Evolutionary conservation across 2,888 invertebrate genomes (phyloP).

Genomic region (Erebia aethiops): DNA sequence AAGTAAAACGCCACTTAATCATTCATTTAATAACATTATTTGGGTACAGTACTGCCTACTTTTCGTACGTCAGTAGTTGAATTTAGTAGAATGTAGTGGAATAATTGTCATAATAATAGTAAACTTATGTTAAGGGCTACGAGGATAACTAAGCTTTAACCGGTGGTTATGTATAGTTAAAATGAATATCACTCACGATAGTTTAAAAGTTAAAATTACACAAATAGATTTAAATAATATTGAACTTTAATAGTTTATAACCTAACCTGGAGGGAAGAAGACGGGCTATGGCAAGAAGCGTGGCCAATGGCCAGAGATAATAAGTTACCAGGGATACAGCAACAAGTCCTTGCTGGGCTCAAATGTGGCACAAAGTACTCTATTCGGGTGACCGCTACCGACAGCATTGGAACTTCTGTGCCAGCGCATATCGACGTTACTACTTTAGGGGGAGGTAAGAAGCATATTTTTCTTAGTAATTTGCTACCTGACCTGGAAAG

Average conservation of each 20-base stretch:
- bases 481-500: not conserved
- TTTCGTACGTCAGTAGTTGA: too few species aligned
- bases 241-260: conserved; percentile 66
- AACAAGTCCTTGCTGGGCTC: conserved; percentile 86
- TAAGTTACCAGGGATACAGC: conserved; percentile 81
- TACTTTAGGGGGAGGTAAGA: conserved; percentile 82
- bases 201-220: too few species aligned
- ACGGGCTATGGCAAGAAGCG: conserved; percentile 83
- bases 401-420: conserved; percentile 90
- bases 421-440: conserved; percentile 84
- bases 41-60: too few species aligned
- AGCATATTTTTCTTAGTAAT: conserved; percentile 1
- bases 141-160: too few species aligned
- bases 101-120: too few species aligned
- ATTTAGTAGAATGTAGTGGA: too few species aligned
- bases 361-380: conserved; percentile 93
- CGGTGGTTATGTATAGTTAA: too few species aligned
- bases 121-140: too few species aligned
- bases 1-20: too few species aligned
- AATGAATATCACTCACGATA: too few species aligned
- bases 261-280: conserved; percentile 75
- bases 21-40: too few species aligned
- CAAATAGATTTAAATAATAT: not conserved
- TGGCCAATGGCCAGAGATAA: conserved; percentile 83
- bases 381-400: conserved; percentile 90